phyloP scores from a whole-genome alignment of 2,888 invertebrate species.

The Melanostoma scalare region DNA sequence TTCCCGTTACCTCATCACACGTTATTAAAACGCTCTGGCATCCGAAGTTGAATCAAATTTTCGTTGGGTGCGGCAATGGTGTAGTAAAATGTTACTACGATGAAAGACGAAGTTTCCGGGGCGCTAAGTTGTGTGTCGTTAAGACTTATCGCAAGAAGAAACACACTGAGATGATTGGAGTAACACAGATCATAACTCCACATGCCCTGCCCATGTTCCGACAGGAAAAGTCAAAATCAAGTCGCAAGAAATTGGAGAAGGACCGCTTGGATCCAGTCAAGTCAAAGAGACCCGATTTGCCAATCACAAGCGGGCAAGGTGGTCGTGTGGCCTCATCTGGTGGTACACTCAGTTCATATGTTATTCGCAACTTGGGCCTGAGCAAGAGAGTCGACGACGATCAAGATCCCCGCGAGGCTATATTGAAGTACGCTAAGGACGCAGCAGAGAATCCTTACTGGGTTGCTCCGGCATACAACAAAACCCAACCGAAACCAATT shows the following conservation, averaged over 20 bases:
- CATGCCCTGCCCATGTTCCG: conserved; percentile 97
- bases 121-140: conserved; percentile 94
- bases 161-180: conserved; percentile 92
- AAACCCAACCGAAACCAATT: conserved; percentile 93
- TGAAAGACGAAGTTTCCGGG: conserved; percentile 91
- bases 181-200: conserved; percentile 97
- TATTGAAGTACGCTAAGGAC: conserved; percentile 96
- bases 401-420: conserved; percentile 96
- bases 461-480: conserved; percentile 95
- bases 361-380: conserved; percentile 96
- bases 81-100: conserved; percentile 95
- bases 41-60: conserved; percentile 97
- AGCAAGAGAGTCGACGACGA: conserved; percentile 96
- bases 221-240: conserved; percentile 93
- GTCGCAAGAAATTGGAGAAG: conserved; percentile 95
- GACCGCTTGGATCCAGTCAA: conserved; percentile 93
- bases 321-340: conserved; percentile 95
- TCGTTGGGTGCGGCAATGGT: conserved; percentile 96
- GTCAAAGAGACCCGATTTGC: conserved; percentile 91
- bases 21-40: conserved; percentile 97
- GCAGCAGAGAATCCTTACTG: conserved; percentile 98
- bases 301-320: conserved; percentile 94
- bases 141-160: conserved; percentile 91
- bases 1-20: conserved; percentile 90
- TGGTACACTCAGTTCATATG: conserved; percentile 97